Evolutionary conservation across 2,888 invertebrate species (phyloP).

Genomic region (Nomada goodeniana): DNA sequence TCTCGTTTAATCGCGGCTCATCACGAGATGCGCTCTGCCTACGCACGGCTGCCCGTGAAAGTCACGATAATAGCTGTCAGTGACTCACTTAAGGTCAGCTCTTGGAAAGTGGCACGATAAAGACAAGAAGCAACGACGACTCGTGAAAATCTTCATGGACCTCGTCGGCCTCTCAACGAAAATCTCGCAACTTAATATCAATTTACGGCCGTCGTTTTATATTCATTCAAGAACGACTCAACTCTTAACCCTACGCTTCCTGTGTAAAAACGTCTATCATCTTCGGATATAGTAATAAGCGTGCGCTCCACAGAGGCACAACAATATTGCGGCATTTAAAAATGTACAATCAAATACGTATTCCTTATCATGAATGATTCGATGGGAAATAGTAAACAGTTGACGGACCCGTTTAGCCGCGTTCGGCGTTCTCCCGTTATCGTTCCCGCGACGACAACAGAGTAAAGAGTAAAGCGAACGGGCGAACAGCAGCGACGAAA

Average conservation of each 20-base stretch:
- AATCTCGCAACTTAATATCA: background rate
- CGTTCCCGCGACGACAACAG: background rate
- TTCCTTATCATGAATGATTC: background rate
- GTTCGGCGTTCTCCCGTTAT: conserved; percentile 28
- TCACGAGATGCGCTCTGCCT: conserved; percentile 68
- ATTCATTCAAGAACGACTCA: too few species aligned
- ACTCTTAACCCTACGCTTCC: too few species aligned
- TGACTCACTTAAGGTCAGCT: conserved; percentile 70
- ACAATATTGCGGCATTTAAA: background rate
- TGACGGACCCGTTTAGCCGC: background rate
- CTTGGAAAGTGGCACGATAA: conserved; percentile 58
- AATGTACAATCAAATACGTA: background rate
- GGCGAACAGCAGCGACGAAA: background rate
- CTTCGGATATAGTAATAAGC: too few species aligned
- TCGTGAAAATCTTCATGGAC: conserved; percentile 71
- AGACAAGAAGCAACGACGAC: conserved; percentile 69
- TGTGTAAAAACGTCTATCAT: too few species aligned
- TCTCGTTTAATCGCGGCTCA: conserved; percentile 67
- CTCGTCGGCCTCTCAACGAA: background rate
- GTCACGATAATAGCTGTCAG: conserved; percentile 67
- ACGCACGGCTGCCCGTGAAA: conserved; percentile 66
- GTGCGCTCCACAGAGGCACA: too few species aligned
- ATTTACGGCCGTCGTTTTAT: too few species aligned
- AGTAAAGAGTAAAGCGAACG: background rate
- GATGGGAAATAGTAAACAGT: background rate